phyloP scores from a whole-genome alignment of 2,888 invertebrate genomes.

The Oxytorus armatus region DNA sequence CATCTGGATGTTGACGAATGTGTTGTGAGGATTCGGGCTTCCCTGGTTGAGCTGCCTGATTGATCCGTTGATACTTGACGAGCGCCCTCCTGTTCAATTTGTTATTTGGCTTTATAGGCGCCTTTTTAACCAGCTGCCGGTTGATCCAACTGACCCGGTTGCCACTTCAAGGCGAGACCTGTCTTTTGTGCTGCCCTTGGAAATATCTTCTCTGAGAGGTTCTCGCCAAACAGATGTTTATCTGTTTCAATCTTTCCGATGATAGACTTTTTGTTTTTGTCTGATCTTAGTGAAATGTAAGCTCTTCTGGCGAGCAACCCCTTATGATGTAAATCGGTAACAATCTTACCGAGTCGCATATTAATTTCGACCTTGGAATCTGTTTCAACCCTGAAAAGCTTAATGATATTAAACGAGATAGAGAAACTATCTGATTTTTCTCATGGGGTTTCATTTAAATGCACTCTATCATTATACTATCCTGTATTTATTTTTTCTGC shows the following conservation, averaged over 20 bases:
- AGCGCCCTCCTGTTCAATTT: conserved; percentile 38
- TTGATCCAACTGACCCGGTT: background rate
- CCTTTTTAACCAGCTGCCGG: conserved; percentile 28
- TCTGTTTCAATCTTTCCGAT: conserved; percentile 38
- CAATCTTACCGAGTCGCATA: conserved; percentile 49
- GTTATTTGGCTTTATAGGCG: conserved; percentile 3
- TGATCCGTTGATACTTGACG: conserved; percentile 23
- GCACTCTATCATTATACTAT: too few relatives aligned
- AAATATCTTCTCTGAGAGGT: conserved; percentile 46
- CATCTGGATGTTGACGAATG: too few relatives aligned
- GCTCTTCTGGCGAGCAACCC: conserved; percentile 32
- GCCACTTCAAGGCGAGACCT: conserved; percentile 35
- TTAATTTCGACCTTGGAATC: conserved; percentile 31
- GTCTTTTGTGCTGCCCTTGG: conserved; percentile 42
- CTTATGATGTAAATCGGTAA: conserved; percentile 39
- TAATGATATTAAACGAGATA: too few relatives aligned
- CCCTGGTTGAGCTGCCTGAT: conserved; percentile 47
- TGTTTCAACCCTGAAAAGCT: too few relatives aligned
- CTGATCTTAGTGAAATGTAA: conserved; percentile 35
- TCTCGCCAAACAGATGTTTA: conserved; percentile 55
- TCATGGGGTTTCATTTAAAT: too few relatives aligned
- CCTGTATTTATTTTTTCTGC: too few relatives aligned
- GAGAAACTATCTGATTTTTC: too few relatives aligned
- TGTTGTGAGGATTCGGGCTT: conserved; percentile 12
- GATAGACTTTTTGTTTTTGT: conserved; percentile 32